These are phyloP conservation scores for Hypercompe scribonia DNA, from an alignment of 2,888 invertebrate species.

Conservation along the genomic window DNA sequence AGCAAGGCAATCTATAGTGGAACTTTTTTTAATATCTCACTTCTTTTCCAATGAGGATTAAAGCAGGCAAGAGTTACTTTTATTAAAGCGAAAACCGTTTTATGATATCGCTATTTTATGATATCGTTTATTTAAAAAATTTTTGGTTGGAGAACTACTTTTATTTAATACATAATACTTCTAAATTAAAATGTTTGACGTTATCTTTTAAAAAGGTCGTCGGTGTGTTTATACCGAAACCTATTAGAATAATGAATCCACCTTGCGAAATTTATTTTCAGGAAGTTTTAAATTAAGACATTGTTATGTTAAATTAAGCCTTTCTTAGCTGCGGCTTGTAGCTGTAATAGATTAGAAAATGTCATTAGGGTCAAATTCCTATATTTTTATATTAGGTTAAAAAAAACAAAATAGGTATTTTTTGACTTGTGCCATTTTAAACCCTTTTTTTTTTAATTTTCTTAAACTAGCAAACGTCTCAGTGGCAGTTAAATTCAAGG, in stretches of 20 bases:
- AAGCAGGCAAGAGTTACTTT: neutral
- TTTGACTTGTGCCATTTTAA: too few relatives aligned
- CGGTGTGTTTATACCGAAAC: neutral
- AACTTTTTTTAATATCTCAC: too few relatives aligned
- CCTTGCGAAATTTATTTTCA: neutral
- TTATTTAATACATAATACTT: neutral
- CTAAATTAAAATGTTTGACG: neutral
- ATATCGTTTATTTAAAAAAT: neutral
- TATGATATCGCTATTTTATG: neutral
- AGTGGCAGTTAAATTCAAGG: too few relatives aligned
- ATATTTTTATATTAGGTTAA: too few relatives aligned
- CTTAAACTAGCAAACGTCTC: too few relatives aligned
- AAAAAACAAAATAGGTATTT: too few relatives aligned
- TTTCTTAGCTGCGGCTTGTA: neutral
- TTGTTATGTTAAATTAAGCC: neutral
- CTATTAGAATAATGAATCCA: neutral
- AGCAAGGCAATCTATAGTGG: too few relatives aligned
- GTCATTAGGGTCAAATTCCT: neutral
- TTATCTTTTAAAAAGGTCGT: neutral
- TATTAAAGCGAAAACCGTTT: neutral
- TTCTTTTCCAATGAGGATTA: too few relatives aligned
- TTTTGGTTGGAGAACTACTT: neutral
- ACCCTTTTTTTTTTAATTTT: too few relatives aligned
- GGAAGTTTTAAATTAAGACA: conserved; percentile 1
- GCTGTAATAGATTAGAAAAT: neutral